Evolutionary conservation across 2,113 vertebrate species (phyloP).

Genomic region (Collichthys lucidus): DNA sequence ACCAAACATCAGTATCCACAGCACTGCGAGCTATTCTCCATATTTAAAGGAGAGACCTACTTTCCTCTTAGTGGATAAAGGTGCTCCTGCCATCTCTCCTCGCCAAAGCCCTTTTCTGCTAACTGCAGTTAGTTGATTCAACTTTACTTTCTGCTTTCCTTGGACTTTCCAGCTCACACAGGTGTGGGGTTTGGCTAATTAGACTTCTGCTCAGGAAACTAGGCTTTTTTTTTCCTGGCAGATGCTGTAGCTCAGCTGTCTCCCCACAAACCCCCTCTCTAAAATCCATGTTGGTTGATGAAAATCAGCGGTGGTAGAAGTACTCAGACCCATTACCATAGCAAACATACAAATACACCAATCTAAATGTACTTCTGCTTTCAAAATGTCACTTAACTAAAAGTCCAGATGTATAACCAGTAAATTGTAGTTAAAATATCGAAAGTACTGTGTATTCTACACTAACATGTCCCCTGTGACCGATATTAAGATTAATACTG

Average conservation of each 20-base stretch:
- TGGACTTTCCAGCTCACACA: not conserved
- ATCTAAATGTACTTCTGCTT: not conserved
- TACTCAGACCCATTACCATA: not conserved
- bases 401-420: not conserved
- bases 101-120: not conserved
- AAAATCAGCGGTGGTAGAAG: not conserved
- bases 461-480: not conserved
- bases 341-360: not conserved
- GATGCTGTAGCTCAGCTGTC: conserved; percentile 6
- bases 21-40: not conserved
- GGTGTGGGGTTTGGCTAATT: conserved; percentile 7
- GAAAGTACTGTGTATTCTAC: not conserved
- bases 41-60: not conserved
- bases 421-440: not conserved
- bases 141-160: not conserved
- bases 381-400: too few relatives aligned
- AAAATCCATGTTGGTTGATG: not conserved
- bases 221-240: not conserved
- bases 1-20: not conserved
- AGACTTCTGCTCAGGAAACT: not conserved
- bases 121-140: not conserved
- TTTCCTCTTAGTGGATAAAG: not conserved
- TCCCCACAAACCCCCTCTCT: not conserved
- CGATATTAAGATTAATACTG: not conserved
- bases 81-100: not conserved